Evolutionary conservation across 92 coral and sea anemone genomes (phyloP).

Genomic region (Phenganax subtilis): DNA sequence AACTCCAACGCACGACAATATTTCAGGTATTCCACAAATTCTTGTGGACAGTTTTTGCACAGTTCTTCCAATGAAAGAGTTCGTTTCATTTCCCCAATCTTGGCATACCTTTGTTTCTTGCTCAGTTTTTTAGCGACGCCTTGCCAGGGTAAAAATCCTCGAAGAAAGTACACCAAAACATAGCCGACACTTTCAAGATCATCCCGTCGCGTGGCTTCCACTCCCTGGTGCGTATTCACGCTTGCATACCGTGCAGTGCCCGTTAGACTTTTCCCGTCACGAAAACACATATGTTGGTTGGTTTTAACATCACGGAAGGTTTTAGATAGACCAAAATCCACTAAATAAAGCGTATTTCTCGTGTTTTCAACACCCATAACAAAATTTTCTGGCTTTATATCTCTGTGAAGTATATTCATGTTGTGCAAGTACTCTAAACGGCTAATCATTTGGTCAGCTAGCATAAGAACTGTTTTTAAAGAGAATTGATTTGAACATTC

Average conservation of each 20-base stretch:
- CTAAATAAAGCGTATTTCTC: conserved; percentile 54
- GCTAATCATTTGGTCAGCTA: conserved; percentile 70
- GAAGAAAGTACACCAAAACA: conserved; percentile 60
- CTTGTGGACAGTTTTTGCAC: conserved; percentile 54
- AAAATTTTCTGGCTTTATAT: conserved; percentile 71
- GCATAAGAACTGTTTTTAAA: conserved; percentile 55
- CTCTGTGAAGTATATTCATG: conserved; percentile 61
- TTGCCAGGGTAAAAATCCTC: conserved; percentile 72
- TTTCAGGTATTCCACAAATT: conserved; percentile 55
- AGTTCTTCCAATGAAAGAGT: conserved; percentile 50
- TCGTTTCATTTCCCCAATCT: conserved; percentile 57
- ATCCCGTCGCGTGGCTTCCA: conserved; percentile 71
- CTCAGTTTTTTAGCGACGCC: conserved; percentile 60
- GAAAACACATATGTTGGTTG: conserved; percentile 54
- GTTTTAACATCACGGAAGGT: conserved; percentile 57
- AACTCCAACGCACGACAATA: conserved; percentile 59
- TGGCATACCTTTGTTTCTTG: conserved; percentile 38
- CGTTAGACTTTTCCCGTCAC: conserved; percentile 58
- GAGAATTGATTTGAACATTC: conserved; percentile 50
- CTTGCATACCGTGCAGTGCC: conserved; percentile 75
- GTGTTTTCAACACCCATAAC: conserved; percentile 56
- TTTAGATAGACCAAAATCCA: conserved; percentile 72
- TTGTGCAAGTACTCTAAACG: conserved; percentile 60
- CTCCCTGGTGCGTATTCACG: conserved; percentile 63
- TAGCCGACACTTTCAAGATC: conserved; percentile 66